These are phyloP conservation scores for Pandemis corylana DNA, from an alignment of 2,888 invertebrate species.

Conservation along the genomic window DNA sequence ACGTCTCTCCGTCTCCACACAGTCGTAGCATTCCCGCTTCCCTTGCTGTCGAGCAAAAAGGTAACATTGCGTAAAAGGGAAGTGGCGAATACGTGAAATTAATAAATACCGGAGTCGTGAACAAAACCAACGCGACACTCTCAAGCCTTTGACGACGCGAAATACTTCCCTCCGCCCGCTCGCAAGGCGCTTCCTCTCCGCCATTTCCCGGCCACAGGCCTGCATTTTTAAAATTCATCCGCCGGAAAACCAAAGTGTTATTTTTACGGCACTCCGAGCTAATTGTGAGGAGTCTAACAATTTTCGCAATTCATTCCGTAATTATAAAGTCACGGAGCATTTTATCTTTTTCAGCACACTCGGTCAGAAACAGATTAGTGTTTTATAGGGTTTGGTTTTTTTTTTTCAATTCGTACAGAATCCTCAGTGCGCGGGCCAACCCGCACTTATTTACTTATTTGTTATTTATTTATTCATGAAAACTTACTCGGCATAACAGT, in stretches of 20 bases:
- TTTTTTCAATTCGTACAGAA: no score
- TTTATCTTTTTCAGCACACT: background rate
- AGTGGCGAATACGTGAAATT: constrained; percentile 52
- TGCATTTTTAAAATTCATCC: constrained; percentile 63
- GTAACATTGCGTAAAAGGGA: constrained; percentile 40
- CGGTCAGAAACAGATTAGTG: constrained; percentile 2
- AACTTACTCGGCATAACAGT: no score
- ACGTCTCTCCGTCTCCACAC: constrained; percentile 23
- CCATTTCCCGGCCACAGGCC: constrained; percentile 51
- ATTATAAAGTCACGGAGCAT: constrained; percentile 3
- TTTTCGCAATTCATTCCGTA: constrained; percentile 31
- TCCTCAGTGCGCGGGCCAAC: no score
- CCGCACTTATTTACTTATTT: no score
- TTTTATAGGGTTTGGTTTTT: no score
- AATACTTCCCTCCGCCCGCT: constrained; percentile 57
- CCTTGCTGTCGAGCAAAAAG: constrained; percentile 32
- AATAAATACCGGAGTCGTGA: constrained; percentile 59
- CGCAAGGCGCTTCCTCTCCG: constrained; percentile 49
- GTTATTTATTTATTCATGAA: no score
- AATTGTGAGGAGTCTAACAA: constrained; percentile 53
- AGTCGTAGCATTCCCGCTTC: constrained; percentile 18
- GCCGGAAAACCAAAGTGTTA: constrained; percentile 54
- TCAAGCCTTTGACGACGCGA: constrained; percentile 59
- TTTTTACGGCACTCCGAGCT: constrained; percentile 55
- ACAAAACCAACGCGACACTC: constrained; percentile 54